Evolutionary conservation across 1,140 invertebrate genomes (phyloP), one percentile per base, ranked within the genome.

Genomic region (Galendromus occidentalis): DNA sequence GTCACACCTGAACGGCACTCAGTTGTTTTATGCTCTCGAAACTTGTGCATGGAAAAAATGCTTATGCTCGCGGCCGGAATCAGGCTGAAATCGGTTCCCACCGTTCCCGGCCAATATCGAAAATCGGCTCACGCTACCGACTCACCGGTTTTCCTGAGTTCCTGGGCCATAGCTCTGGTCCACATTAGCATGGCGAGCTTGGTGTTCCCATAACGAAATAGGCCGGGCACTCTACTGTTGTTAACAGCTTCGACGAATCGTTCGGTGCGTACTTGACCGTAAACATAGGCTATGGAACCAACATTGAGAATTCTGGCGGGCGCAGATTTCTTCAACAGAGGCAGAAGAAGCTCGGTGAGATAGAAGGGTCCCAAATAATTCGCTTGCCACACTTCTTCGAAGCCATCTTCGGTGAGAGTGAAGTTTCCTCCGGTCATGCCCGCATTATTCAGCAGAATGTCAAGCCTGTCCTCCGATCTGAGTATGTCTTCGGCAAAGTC

Each of bases 121-220:
- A 44, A 44, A 44, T n/a, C n/a, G n/a, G n/a, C n/a, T n/a, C n/a
- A n/a, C 42, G 18, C 42, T 12, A 18, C n/a, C 42, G 12, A 44
- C 42, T n/a, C 71, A 47, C 79, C 84, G n/a, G 84, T 81, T 28
- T 83, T 85, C 75, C 88, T 81, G 17, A 92, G 74, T 67, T 84
- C 79, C 68, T 83, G 80, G 0, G 87, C 85, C 65, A 94, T 73
- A 75, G 93, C 88, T 51, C 81, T 79, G 0, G 86, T 85, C 73
- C 92, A 92, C n/a, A 86, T 82, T 65, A 95, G 86, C 70, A 91
- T 90, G 1, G 86, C 87, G 70, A 88, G 85, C 74, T 95, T 94
- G 0, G 87, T 88, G 1, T 90, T 86, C 67, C 80, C 80, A 76
- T 93, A 94, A 7, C 87, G 45, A 7, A 47, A 47, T 4, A 20